phyloP scores from a whole-genome alignment of 2,888 invertebrate genomes.

The Anticlea derivata region DNA sequence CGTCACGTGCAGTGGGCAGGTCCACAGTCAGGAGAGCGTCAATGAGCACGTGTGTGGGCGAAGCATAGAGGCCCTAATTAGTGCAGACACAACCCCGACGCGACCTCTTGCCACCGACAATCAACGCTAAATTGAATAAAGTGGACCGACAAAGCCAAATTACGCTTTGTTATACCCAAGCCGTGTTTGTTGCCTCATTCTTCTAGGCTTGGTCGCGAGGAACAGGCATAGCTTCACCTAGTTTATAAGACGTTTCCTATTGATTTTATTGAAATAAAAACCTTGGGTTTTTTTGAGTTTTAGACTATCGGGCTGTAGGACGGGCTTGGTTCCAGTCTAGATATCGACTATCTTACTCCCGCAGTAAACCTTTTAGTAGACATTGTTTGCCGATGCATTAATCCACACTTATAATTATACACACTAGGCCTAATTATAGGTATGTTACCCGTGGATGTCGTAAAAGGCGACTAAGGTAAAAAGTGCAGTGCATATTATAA shows the following conservation, averaged over 20 bases:
- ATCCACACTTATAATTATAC: too few relatives aligned
- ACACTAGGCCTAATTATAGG: too few relatives aligned
- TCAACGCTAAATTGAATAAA: constrained; percentile 78
- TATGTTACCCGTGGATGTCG: too few relatives aligned
- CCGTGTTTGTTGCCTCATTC: too few relatives aligned
- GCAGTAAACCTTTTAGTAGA: neutral
- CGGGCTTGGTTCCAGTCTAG: constrained; percentile 1
- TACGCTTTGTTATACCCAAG: constrained; percentile 46
- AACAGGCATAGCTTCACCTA: too few relatives aligned
- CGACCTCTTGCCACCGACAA: constrained; percentile 77
- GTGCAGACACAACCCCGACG: constrained; percentile 69
- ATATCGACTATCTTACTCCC: neutral
- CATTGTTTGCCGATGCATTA: neutral
- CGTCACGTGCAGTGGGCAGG: constrained; percentile 41
- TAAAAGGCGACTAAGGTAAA: too few relatives aligned
- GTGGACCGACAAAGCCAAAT: constrained; percentile 66
- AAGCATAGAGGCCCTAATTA: constrained; percentile 73
- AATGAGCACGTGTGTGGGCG: constrained; percentile 70
- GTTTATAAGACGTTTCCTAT: too few relatives aligned
- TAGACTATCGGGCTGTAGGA: neutral
- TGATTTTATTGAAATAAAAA: too few relatives aligned
- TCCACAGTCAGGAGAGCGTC: constrained; percentile 50
- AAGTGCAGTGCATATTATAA: too few relatives aligned
- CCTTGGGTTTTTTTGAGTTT: too few relatives aligned
- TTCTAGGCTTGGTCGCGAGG: too few relatives aligned